Base-by-base conservation (phyloP, 2,113 vertebrate species). In the Cromileptes altivelis region DNA sequence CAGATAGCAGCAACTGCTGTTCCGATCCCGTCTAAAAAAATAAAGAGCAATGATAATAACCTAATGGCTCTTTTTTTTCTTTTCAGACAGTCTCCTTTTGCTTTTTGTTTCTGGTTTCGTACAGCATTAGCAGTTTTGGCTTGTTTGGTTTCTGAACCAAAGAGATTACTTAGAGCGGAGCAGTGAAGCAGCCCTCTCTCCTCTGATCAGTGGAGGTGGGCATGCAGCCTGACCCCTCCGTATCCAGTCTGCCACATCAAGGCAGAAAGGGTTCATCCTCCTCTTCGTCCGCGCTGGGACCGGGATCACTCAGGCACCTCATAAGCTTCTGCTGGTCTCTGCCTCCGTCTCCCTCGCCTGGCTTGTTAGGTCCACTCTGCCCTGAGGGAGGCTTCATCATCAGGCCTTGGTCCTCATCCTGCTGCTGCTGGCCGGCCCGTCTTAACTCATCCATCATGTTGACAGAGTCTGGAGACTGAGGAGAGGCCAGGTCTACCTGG, bases 271-370 rank as follows among this genome's bases (percentile, higher is more conserved):
- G 97, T 30, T 98, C 96, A 0, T 97, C 97, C 87, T 97, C 97
- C 0, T 96, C 97, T 0, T 97, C 97, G 18, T 97, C 97, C 0
- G 95, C 94, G 42, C 94, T 94, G 0, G 98, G 98, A 25, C 98
- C 98, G 0, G 98, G 98, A 94, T 99, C 98, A 11, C 98, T 99
- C 87, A 99, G 95, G 89, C 98, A 99, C 65, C 98, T 96, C 81
- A 93, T 94, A 74, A 99, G 96, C 70, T 97, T 94, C 87, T 98
- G 97, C 89, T 96, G 97, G 25, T 95, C 96, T 85, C 94, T 95
- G 30, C 92, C 88, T 70, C 93, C 94, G 65, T 96, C 96, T 0
- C 84, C 75, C 13, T 92, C 96, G 0, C 93, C 94, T 0, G 91
- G 92, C 0, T 95, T 95, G 0, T 77, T 13, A 64, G 90, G 0